phyloP scores from a whole-genome alignment of 2,888 invertebrate genomes.

The Archips xylosteana region DNA sequence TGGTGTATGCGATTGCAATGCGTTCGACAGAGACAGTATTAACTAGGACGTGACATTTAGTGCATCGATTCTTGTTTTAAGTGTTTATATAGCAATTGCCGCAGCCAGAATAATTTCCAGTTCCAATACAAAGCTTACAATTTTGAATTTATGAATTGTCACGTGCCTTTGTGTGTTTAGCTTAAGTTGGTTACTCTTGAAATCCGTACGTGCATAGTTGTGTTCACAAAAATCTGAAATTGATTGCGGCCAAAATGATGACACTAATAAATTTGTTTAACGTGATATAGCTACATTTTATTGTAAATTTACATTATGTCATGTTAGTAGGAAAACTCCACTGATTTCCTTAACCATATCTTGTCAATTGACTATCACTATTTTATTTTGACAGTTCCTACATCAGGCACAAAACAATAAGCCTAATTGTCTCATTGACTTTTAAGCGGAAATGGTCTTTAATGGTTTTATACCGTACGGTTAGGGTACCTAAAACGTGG shows the following conservation, averaged over 20 bases:
- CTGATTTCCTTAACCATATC: too few relatives aligned
- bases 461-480: too few relatives aligned
- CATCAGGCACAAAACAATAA: too few relatives aligned
- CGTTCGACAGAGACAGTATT: conserved; percentile 3
- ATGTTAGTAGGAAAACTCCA: too few relatives aligned
- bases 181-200: neutral
- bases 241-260: neutral
- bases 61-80: neutral
- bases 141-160: conserved; percentile 4
- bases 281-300: too few relatives aligned
- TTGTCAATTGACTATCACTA: too few relatives aligned
- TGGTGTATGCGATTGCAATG: neutral
- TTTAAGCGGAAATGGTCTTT: too few relatives aligned
- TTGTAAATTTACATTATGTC: too few relatives aligned
- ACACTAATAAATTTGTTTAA: neutral
- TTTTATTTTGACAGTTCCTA: too few relatives aligned
- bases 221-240: neutral
- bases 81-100: neutral
- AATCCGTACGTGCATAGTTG: neutral
- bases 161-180: neutral
- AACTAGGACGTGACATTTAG: neutral
- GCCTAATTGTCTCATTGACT: too few relatives aligned
- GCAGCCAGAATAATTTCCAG: neutral
- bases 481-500: too few relatives aligned
- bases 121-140: neutral